These are phyloP conservation scores for Lithophane socia DNA, from an alignment of 2,888 invertebrate genomes.

Conservation along the genomic window DNA sequence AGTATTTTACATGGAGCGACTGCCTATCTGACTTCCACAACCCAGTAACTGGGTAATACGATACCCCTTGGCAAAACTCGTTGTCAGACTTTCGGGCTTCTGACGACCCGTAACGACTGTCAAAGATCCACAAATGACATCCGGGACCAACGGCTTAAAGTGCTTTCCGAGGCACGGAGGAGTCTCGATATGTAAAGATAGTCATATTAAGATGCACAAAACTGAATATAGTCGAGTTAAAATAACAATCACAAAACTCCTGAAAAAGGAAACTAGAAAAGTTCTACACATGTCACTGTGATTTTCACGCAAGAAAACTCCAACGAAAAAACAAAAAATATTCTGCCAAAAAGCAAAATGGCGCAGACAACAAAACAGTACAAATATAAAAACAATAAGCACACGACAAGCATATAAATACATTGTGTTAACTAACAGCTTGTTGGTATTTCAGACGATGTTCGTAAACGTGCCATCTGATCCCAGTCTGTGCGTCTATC, in stretches of 20 bases:
- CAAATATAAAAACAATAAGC: conserved; percentile 59
- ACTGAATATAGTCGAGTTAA: background rate
- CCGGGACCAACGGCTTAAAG: too few species aligned
- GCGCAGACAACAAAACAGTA: conserved; percentile 24
- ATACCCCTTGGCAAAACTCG: too few species aligned
- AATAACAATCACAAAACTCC: background rate
- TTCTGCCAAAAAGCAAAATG: conserved; percentile 32
- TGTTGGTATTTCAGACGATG: conserved; percentile 66
- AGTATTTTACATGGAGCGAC: too few species aligned
- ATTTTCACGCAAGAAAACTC: conserved; percentile 15
- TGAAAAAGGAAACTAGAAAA: background rate
- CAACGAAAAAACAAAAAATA: conserved; percentile 16
- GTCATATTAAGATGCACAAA: background rate
- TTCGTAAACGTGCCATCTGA: conserved; percentile 62
- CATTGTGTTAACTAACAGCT: conserved; percentile 59
- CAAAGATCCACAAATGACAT: too few species aligned
- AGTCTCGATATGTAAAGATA: too few species aligned
- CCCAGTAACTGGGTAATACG: too few species aligned
- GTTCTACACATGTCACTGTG: background rate
- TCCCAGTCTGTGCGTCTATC: conserved; percentile 54
- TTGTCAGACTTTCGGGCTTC: too few species aligned
- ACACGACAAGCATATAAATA: conserved; percentile 62
- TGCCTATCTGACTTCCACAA: too few species aligned
- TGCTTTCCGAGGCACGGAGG: too few species aligned
- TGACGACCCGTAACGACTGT: too few species aligned